phyloP scores from a whole-genome alignment of 2,797 vertebrate species.

The Arvicola amphibius region DNA sequence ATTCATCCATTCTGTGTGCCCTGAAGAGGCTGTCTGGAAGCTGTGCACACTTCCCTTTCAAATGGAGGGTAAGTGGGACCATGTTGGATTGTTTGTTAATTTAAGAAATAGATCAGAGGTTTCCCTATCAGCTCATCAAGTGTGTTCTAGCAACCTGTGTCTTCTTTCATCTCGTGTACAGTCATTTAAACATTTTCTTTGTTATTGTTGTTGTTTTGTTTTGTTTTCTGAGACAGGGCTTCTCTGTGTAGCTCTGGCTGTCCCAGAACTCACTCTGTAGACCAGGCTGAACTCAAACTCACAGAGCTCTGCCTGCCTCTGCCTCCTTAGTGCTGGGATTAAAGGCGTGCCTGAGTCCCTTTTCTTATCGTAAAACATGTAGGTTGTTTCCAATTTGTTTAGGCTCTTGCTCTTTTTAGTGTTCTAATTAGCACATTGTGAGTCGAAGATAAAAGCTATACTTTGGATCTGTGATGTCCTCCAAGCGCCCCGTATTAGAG shows the following conservation, averaged over 20 bases:
- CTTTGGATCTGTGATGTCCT: background rate
- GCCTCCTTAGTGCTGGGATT: background rate
- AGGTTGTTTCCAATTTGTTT: background rate
- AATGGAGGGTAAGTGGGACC: background rate
- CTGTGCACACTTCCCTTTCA: background rate
- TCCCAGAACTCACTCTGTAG: background rate
- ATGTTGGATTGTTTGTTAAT: background rate
- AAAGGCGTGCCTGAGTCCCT: background rate
- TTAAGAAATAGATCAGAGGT: background rate
- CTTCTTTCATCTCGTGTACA: background rate
- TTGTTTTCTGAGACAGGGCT: background rate
- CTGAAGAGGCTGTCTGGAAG: background rate
- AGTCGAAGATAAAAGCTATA: background rate
- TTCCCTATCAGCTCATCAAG: background rate
- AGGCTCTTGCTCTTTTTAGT: background rate
- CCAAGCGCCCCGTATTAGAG: background rate
- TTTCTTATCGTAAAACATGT: background rate
- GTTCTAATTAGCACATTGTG: background rate
- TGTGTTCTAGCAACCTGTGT: background rate
- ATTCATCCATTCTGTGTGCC: no score
- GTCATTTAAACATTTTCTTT: background rate
- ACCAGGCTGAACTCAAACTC: background rate
- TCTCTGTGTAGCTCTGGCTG: background rate
- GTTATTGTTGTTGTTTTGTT: background rate
- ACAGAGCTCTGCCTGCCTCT: background rate